phyloP scores from a whole-genome alignment of 2,888 invertebrate species.

The Ornithoptera priamus region DNA sequence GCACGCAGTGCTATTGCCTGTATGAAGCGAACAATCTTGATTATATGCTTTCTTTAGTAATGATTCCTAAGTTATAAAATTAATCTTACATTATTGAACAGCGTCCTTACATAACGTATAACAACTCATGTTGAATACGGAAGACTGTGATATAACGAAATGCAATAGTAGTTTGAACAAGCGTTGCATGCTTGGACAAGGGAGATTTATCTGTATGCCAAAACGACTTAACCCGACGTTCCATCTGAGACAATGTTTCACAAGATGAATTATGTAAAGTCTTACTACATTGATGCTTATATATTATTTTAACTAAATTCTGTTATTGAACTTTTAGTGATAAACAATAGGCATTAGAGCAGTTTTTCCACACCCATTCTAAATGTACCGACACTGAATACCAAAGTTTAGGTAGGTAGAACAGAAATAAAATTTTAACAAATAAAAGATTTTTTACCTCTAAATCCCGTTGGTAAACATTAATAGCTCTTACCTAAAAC shows the following conservation, averaged over 20 bases:
- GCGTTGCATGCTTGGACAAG: conserved; percentile 12
- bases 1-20: too few relatives aligned
- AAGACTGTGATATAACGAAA: not conserved
- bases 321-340: not conserved
- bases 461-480: too few relatives aligned
- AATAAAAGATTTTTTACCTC: too few relatives aligned
- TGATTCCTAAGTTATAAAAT: too few relatives aligned
- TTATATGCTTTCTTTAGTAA: too few relatives aligned
- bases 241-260: conserved; percentile 17
- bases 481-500: too few relatives aligned
- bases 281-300: not conserved
- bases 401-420: too few relatives aligned
- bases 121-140: not conserved
- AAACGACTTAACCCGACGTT: conserved; percentile 15
- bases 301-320: not conserved
- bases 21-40: too few relatives aligned
- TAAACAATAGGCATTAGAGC: not conserved
- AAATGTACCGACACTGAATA: too few relatives aligned
- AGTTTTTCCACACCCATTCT: not conserved
- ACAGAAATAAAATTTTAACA: too few relatives aligned
- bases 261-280: conserved; percentile 4
- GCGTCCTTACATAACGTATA: not conserved
- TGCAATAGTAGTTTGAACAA: conserved; percentile 12
- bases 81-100: too few relatives aligned
- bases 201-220: conserved; percentile 20